phyloP scores from a whole-genome alignment of 2,797 vertebrate species.

The Oryzias sinensis region DNA sequence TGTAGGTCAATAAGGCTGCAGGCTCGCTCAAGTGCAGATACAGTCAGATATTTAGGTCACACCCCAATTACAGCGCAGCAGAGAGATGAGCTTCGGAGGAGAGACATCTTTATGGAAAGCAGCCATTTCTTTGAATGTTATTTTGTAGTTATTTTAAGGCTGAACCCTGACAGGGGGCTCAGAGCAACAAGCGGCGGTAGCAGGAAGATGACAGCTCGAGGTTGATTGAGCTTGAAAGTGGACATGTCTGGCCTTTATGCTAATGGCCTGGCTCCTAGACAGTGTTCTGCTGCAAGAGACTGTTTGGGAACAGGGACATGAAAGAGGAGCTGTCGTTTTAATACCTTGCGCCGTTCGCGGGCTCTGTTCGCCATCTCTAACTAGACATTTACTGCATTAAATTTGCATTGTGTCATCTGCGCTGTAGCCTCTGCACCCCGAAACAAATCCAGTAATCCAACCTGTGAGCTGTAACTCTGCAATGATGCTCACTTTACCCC shows the following conservation, averaged over 20 bases:
- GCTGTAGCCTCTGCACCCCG: constrained; percentile 17
- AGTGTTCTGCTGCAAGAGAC: constrained; percentile 54
- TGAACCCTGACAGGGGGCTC: constrained; percentile 38
- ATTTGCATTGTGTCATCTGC: constrained; percentile 24
- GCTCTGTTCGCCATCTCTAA: constrained; percentile 13
- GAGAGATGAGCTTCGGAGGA: constrained; percentile 69
- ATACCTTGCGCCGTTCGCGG: constrained; percentile 8
- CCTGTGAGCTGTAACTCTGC: constrained; percentile 26
- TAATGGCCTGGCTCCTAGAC: constrained; percentile 74
- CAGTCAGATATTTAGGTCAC: constrained; percentile 79
- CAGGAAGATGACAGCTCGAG: constrained; percentile 61
- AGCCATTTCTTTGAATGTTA: constrained; percentile 68
- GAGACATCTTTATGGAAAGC: constrained; percentile 68
- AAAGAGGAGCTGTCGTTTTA: constrained; percentile 23
- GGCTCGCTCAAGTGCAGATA: constrained; percentile 75
- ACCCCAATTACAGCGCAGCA: constrained; percentile 76
- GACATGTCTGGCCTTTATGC: constrained; percentile 79
- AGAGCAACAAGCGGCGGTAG: constrained; percentile 61
- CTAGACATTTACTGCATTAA: constrained; percentile 9
- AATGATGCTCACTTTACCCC: constrained; percentile 49
- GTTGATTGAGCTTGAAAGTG: constrained; percentile 67
- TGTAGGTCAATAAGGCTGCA: constrained; percentile 81
- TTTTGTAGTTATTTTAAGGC: constrained; percentile 59
- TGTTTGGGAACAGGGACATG: constrained; percentile 30
- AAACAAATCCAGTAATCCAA: constrained; percentile 34